Conservation (phyloP, 2,888 invertebrate species). For the Beris morrisii region DNA sequence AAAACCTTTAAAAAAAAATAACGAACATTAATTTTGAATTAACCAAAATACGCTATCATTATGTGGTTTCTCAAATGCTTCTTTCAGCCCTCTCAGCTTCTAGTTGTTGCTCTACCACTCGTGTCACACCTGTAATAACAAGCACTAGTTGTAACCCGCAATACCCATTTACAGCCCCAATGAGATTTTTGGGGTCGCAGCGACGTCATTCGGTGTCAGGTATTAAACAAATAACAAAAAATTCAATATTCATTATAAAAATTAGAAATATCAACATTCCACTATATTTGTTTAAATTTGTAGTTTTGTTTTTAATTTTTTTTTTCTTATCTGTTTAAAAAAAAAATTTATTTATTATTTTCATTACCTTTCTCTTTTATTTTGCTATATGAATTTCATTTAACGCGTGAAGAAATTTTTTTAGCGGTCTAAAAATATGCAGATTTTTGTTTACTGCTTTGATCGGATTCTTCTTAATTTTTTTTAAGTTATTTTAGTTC, state of each 20-base stretch:
- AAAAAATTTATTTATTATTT: too few relatives aligned
- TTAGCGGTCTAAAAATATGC: too few relatives aligned
- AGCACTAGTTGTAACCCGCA: conserved; percentile 41
- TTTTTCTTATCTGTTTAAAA: too few relatives aligned
- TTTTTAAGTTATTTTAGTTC: conserved; percentile 2
- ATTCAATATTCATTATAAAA: neutral
- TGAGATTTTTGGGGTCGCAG: conserved; percentile 39
- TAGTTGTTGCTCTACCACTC: conserved; percentile 39
- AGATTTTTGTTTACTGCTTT: too few relatives aligned
- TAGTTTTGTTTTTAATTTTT: too few relatives aligned
- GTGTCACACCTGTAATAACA: conserved; percentile 38
- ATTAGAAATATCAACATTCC: neutral
- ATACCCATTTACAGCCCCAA: conserved; percentile 41
- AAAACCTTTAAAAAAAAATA: conserved; percentile 12
- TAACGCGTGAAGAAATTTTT: too few relatives aligned
- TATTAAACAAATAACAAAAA: conserved; percentile 33
- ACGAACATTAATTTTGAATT: neutral
- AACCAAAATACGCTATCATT: conserved; percentile 29
- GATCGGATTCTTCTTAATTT: neutral
- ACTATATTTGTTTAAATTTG: neutral
- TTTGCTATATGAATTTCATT: too few relatives aligned
- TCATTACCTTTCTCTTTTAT: too few relatives aligned
- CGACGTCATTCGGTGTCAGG: conserved; percentile 44
- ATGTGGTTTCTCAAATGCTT: conserved; percentile 38
- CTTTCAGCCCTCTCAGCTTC: conserved; percentile 40